A percentile compares a stretch with the other conserved stretches of the same genome.
phyloP scores from a whole-genome alignment of 2,113 vertebrate genomes.

The Pelodiscus sinensis region DNA sequence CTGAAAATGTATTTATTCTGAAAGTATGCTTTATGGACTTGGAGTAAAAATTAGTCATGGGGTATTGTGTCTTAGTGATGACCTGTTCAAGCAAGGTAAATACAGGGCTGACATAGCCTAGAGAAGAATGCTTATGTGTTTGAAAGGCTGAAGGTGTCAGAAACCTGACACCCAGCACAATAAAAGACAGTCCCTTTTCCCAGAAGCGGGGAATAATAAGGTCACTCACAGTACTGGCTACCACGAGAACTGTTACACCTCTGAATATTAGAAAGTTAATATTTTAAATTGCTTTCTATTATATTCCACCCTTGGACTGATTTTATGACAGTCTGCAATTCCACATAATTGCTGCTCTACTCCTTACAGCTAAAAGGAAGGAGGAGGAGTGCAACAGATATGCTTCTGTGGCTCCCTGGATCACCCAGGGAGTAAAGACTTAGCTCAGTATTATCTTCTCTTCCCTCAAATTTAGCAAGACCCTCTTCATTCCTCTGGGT shows the following conservation, averaged over 20 bases:
- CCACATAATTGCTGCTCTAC: background rate
- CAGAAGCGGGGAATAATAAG: background rate
- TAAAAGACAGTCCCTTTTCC: background rate
- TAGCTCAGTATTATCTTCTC: background rate
- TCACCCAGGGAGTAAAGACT: fast-evolving
- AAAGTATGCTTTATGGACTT: background rate
- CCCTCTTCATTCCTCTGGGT: background rate
- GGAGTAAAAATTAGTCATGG: background rate
- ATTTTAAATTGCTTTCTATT: background rate
- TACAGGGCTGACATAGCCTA: background rate
- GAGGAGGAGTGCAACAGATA: background rate
- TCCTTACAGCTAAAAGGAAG: background rate
- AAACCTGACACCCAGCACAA: background rate
- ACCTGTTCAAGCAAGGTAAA: background rate
- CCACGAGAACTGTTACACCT: background rate
- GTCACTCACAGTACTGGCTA: background rate
- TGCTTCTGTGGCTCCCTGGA: background rate
- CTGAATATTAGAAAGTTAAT: background rate
- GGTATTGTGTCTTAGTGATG: background rate
- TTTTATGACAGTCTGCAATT: background rate
- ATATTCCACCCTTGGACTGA: background rate
- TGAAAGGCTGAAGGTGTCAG: background rate
- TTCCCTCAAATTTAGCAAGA: background rate
- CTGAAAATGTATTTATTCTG: background rate
- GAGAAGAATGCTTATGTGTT: background rate